phyloP scores from a whole-genome alignment of 2,113 vertebrate species.

The Platichthys stellatus region DNA sequence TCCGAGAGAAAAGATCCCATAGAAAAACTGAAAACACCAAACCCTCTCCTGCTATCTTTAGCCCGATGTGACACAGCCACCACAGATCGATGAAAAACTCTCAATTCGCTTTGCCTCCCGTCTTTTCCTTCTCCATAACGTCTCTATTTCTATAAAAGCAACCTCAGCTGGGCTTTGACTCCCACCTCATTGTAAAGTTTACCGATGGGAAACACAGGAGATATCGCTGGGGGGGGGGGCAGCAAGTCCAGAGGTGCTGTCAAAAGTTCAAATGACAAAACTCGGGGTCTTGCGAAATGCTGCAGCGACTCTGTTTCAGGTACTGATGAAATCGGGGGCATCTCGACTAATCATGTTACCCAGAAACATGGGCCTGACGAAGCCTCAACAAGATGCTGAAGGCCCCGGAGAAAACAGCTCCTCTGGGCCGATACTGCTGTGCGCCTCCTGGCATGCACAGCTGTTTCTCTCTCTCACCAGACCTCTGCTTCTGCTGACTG shows the following conservation, averaged over 20 bases:
- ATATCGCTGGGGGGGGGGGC: background rate
- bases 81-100: slow-evolving; percentile 52
- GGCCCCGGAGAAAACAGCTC: slow-evolving; percentile 38
- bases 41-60: slow-evolving; percentile 73
- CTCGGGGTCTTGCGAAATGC: slow-evolving; percentile 7
- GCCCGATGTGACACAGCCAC: slow-evolving; percentile 50
- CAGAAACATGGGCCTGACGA: slow-evolving; percentile 41
- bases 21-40: slow-evolving; percentile 73
- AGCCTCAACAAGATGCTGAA: slow-evolving; percentile 26
- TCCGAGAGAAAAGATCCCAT: slow-evolving; percentile 58
- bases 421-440: slow-evolving; percentile 38
- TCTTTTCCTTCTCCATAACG: background rate
- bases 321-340: slow-evolving; percentile 17
- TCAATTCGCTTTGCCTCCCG: background rate
- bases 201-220: slow-evolving; percentile 20
- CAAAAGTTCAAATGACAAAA: slow-evolving; percentile 27
- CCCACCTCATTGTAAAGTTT: slow-evolving; percentile 8
- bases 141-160: slow-evolving; percentile 29
- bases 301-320: slow-evolving; percentile 4
- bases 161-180: slow-evolving; percentile 22
- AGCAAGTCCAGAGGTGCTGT: slow-evolving; percentile 6
- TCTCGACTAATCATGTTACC: slow-evolving; percentile 16
- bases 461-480: slow-evolving; percentile 57
- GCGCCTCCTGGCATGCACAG: slow-evolving; percentile 59
- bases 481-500: slow-evolving; percentile 68